Evolutionary conservation across 2,888 invertebrate species (phyloP), one percentile per base, ranked within the genome.

Genomic region (Drosophila subquinaria): DNA sequence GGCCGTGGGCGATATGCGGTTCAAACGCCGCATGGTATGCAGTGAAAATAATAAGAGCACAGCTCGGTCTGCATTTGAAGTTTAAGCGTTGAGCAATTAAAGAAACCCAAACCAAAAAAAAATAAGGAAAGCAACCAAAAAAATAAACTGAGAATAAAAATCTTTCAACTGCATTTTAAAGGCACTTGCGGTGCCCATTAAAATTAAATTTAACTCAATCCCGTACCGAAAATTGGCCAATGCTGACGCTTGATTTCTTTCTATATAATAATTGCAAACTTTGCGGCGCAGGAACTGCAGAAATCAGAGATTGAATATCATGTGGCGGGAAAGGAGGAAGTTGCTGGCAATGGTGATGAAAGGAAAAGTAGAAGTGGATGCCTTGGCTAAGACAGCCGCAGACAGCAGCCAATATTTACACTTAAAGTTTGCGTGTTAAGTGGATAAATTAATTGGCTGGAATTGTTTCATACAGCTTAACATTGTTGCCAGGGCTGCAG

Each of bases 351-450:
- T n/a, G 6, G 5, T 2, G 13, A 33, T 33, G 33, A 10, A 10
- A 33, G 33, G 33, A 2, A 33, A n/a, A n/a, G 38, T 2, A 6
- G 38, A n/a, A 5, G 23, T 11, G 9, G 17, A n/a, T 3, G 10
- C 40, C 20, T 5, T 10, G 61, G 42, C 17, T 20, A 35, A 23
- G 15, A 8, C 61, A 50, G 27, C 47, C 56, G 30, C 75, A 69
- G 67, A 74, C 63, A 66, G 56, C 78, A 55, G 73, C 87, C 76
- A 85, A 89, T 86, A 83, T 85, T 85, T 89, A 79, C 89, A 70
- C 81, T 73, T 71, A 74, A 89, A 88, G 85, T 85, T 85, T 86
- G 84, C 84, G 85, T 88, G 89, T 86, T 86, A 87, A 85, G 85
- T 89, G 85, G 87, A 71, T 73, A 81, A 85, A 89, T 85, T 89